Conservation (phyloP, 1,140 invertebrate genomes). For the Thaumetopoea pityocampa region DNA sequence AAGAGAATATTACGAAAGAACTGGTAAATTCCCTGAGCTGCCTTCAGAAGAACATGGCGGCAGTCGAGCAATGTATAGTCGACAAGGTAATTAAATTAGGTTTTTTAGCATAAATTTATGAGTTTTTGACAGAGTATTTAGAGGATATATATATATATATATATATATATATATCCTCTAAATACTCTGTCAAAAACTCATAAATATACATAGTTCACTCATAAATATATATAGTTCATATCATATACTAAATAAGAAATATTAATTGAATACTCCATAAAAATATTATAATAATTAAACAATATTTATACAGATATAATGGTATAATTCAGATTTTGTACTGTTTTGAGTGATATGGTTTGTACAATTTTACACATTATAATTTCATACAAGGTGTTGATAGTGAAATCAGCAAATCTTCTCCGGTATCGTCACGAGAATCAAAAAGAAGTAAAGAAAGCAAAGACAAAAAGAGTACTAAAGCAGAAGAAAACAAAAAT, state of each 20-base stretch:
- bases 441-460: conserved; percentile 84
- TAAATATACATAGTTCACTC: too few species aligned
- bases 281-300: too few species aligned
- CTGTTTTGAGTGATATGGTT: too few species aligned
- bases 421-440: conserved; percentile 84
- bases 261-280: too few species aligned
- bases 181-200: too few species aligned
- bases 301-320: too few species aligned
- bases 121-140: not conserved
- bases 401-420: conserved; percentile 86
- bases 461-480: conserved; percentile 64
- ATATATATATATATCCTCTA: not conserved
- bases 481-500: conserved; percentile 73
- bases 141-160: not conserved
- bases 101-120: too few species aligned
- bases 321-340: not conserved
- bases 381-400: conserved; percentile 74
- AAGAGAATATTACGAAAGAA: conserved; percentile 84
- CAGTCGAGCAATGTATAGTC: conserved; percentile 87
- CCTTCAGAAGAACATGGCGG: conserved; percentile 93
- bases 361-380: conserved; percentile 1
- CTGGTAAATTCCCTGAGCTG: conserved; percentile 93
- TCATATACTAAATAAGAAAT: too few species aligned
- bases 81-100: conserved; percentile 78
- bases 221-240: too few species aligned